Percentiles rank a stretch among this genome's conserved stretches.
Conservation (phyloP, 2,888 invertebrate genomes). For the Ernsta delagoae region DNA sequence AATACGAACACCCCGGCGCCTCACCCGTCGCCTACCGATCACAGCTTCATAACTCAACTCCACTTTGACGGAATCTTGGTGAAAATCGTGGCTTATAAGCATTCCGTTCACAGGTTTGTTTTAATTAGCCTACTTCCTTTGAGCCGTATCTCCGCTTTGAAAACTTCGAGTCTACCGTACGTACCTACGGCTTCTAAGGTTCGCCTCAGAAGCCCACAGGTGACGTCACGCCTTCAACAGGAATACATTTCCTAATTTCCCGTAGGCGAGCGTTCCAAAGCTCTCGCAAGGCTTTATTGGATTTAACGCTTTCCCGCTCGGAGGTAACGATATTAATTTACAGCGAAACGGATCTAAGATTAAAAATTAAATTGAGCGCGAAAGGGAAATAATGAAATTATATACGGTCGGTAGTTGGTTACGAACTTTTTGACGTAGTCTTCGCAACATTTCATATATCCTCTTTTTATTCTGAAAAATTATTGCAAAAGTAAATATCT, state of each 20-base stretch:
- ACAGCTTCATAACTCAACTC: too few species aligned
- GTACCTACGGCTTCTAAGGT: background rate
- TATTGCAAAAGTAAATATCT: too few species aligned
- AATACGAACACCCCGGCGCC: too few species aligned
- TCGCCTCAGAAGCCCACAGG: background rate
- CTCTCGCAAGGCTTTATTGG: constrained; percentile 36
- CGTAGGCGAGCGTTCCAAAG: constrained; percentile 1
- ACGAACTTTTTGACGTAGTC: background rate
- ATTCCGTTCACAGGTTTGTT: constrained; percentile 15
- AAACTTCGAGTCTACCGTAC: background rate
- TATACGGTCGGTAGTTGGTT: background rate
- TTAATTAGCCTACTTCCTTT: constrained; percentile 25
- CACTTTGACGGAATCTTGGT: too few species aligned
- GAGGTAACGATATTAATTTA: constrained; percentile 25
- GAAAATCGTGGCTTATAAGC: background rate
- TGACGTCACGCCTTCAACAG: constrained; percentile 3
- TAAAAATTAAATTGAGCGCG: constrained; percentile 13
- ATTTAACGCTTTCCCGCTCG: constrained; percentile 22
- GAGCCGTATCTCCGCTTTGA: constrained; percentile 5
- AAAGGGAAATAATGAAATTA: background rate
- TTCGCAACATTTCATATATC: too few species aligned
- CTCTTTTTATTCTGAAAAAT: too few species aligned
- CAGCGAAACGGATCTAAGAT: constrained; percentile 15
- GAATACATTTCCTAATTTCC: constrained; percentile 24
- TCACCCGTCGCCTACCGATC: too few species aligned